Percentiles rank a stretch among this genome's conserved stretches.
These are phyloP conservation scores for Rhogogaster chlorosoma DNA, from an alignment of 2,888 invertebrate genomes.

Conservation along the genomic window DNA sequence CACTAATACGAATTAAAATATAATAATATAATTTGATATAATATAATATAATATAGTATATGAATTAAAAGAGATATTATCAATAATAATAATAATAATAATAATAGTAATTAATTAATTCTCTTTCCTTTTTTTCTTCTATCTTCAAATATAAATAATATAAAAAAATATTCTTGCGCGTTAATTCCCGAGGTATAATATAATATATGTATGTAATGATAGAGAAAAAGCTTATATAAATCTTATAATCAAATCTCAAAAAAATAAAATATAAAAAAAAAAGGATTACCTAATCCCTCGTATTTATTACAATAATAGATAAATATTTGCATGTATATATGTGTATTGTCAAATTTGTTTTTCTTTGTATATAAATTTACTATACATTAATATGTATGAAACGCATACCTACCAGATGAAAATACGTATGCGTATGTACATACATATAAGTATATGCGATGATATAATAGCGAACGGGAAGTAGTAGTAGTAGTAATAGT, in stretches of 20 bases:
- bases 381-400: neutral
- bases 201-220: neutral
- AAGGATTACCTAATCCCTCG: neutral
- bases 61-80: neutral
- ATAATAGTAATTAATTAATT: constrained; percentile 1
- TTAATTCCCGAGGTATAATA: neutral
- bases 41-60: neutral
- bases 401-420: neutral
- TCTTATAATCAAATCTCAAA: neutral
- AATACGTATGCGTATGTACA: neutral
- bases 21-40: neutral
- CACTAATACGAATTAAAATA: constrained; percentile 21
- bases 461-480: neutral
- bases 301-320: constrained; percentile 10
- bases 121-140: neutral
- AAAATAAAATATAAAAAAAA: no score
- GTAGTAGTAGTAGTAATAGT: neutral
- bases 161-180: constrained; percentile 25
- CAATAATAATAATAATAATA: constrained; percentile 13
- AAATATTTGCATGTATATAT: neutral
- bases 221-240: neutral
- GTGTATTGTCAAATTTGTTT: neutral
- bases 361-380: neutral
- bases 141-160: constrained; percentile 18
- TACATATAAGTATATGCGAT: neutral